Evolutionary conservation across 2,888 invertebrate species (phyloP).

Genomic region (Ditylenchus weischeri): DNA sequence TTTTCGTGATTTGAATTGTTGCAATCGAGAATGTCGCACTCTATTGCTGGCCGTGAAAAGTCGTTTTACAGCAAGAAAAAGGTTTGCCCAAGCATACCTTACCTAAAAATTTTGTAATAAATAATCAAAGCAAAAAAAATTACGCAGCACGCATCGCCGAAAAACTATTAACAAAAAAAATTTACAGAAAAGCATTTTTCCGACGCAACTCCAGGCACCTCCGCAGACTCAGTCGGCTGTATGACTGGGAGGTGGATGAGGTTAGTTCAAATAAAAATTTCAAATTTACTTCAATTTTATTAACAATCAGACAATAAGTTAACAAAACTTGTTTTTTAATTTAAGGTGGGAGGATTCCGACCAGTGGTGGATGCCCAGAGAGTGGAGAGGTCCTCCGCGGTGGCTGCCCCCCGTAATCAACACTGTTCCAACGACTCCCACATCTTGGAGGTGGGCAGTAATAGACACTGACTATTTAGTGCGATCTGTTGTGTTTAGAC

Average conservation of each 20-base stretch:
- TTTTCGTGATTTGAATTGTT: too few relatives aligned
- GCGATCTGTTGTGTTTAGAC: constrained; percentile 15
- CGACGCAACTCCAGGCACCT: constrained; percentile 53
- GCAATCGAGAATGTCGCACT: too few relatives aligned
- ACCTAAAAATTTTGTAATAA: too few relatives aligned
- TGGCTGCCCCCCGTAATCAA: constrained; percentile 11
- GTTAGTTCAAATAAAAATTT: constrained; percentile 14
- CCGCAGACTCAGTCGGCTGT: constrained; percentile 49
- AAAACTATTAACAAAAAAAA: neutral
- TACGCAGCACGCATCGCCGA: too few relatives aligned
- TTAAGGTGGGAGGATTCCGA: constrained; percentile 39
- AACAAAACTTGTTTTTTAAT: too few relatives aligned
- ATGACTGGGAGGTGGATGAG: constrained; percentile 57
- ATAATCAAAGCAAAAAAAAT: too few relatives aligned
- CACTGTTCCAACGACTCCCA: constrained; percentile 54
- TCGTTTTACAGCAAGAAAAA: too few relatives aligned
- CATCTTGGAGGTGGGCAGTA: constrained; percentile 38
- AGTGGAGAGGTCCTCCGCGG: constrained; percentile 29
- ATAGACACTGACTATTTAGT: neutral
- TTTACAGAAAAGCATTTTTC: constrained; percentile 41
- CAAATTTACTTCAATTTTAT: too few relatives aligned
- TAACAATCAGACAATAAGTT: neutral
- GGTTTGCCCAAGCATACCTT: too few relatives aligned
- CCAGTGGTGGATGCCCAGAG: constrained; percentile 44
- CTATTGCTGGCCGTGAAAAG: too few relatives aligned